Evolutionary conservation across 2,888 invertebrate species (phyloP), one percentile per base, ranked within the genome.

Genomic region (Myopa testacea): DNA sequence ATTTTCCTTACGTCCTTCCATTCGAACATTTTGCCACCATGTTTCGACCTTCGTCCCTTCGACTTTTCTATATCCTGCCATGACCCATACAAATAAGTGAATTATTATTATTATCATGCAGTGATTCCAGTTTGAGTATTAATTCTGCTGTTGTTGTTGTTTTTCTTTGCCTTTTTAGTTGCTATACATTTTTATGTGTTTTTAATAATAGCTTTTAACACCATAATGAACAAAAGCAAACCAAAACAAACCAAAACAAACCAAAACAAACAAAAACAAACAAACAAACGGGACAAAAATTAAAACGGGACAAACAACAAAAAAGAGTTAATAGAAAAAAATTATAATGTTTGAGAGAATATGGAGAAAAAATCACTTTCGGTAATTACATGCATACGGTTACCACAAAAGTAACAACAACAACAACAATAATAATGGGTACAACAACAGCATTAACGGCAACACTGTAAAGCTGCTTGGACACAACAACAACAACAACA

Each of bases 331-430:
- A 73, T 73, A 74, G 58, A 58, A 68, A 67, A 55, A 68, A 55
- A 77, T 71, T 34, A 65, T 63, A 65, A 62, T 55, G 58, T 81
- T 80, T 78, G 55, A 16, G 3, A 16, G 10, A 2, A 80, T 81
- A 16, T n/a, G n/a, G 80, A 74, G 80, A 76, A 77, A 67, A 77
- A 76, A 80, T 78, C 75, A 78, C 82, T 85, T 85, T 86, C 85
- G 83, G 84, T 85, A 85, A 85, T 85, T 85, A 85, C 84, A 85
- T 84, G 75, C 75, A 60, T 68, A 60, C 68, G 68, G 26, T 26
- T 26, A 26, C 58, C 58, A 60, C 75, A 68, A 67, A 37, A 67
- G 38, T 68, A 75, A 40, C 58, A 68, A 45, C 19, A 72, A 60
- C 14, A 68, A 58, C 45, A 68, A 75, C 75, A 58, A 72, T 69